Percentiles rank a stretch among this genome's conserved stretches.
Evolutionary conservation across 2,888 invertebrate genomes (phyloP).

Genomic region (Hydroisotoma schaefferi): DNA sequence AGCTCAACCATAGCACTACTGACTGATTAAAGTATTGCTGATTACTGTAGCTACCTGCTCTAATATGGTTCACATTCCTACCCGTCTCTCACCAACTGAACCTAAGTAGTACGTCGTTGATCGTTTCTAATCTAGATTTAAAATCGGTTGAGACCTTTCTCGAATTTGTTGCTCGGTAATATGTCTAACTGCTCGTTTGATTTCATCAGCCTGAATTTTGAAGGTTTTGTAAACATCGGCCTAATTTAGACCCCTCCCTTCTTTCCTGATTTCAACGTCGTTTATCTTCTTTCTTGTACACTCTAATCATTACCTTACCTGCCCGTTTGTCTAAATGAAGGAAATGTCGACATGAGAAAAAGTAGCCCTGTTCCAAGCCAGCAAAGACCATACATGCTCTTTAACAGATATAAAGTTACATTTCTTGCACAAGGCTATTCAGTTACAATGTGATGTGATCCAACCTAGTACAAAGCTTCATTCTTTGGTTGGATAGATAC

Average conservation of each 20-base stretch:
- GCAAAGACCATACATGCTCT: slow-evolving; percentile 24
- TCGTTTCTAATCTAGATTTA: too few species aligned
- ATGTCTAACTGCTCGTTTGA: slow-evolving; percentile 35
- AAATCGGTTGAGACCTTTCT: slow-evolving; percentile 11
- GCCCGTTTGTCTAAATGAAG: not conserved
- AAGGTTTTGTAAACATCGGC: slow-evolving; percentile 35
- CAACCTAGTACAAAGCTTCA: not conserved
- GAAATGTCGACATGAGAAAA: too few species aligned
- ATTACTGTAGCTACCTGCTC: too few species aligned
- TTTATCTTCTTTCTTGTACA: slow-evolving; percentile 30
- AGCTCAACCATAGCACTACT: too few species aligned
- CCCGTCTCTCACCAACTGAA: too few species aligned
- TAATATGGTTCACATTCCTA: too few species aligned
- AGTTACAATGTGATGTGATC: slow-evolving; percentile 28
- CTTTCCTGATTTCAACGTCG: slow-evolving; percentile 27
- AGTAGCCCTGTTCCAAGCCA: not conserved
- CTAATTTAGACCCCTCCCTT: slow-evolving; percentile 42
- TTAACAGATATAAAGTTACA: slow-evolving; percentile 31
- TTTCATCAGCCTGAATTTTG: slow-evolving; percentile 27
- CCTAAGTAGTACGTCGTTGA: too few species aligned
- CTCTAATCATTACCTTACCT: not conserved
- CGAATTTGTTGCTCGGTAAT: slow-evolving; percentile 20
- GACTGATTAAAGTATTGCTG: too few species aligned
- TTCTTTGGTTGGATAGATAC: slow-evolving; percentile 6
- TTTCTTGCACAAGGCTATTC: slow-evolving; percentile 25